Percentiles rank a stretch among this genome's conserved stretches.
These are phyloP conservation scores for Scaptomyza polygonia DNA, from an alignment of 2,888 invertebrate species.

Conservation along the genomic window DNA sequence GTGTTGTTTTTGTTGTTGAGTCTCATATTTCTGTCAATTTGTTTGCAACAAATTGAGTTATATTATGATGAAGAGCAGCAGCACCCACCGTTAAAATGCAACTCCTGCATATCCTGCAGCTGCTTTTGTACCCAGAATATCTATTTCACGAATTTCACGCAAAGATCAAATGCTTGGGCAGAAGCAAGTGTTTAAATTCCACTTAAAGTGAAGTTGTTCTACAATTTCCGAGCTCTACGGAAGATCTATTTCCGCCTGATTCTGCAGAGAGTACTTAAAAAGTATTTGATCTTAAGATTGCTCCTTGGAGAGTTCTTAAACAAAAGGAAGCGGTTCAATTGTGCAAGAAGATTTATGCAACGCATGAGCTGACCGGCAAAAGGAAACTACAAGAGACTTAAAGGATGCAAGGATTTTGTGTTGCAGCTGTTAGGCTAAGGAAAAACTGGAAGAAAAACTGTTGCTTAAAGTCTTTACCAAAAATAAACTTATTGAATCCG, in stretches of 20 bases:
- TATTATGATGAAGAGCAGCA: constrained; percentile 35
- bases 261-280: not conserved
- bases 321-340: not conserved
- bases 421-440: not conserved
- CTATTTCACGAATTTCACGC: constrained; percentile 75
- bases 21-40: constrained; percentile 79
- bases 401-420: not conserved
- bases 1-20: constrained; percentile 5
- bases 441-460: not conserved
- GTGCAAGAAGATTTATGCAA: constrained; percentile 1
- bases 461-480: too few relatives aligned
- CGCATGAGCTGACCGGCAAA: not conserved
- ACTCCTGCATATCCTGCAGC: constrained; percentile 51
- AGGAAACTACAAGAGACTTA: not conserved
- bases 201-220: constrained; percentile 51
- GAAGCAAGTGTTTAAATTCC: constrained; percentile 59
- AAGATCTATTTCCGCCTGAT: constrained; percentile 35
- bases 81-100: constrained; percentile 18
- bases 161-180: constrained; percentile 47
- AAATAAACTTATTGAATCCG: not conserved
- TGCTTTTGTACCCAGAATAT: constrained; percentile 57
- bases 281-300: constrained; percentile 4
- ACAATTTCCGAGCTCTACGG: constrained; percentile 41
- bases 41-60: constrained; percentile 72
- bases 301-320: constrained; percentile 34